Conservation (phyloP, 2,113 vertebrate genomes). For the Symphodus melops region DNA sequence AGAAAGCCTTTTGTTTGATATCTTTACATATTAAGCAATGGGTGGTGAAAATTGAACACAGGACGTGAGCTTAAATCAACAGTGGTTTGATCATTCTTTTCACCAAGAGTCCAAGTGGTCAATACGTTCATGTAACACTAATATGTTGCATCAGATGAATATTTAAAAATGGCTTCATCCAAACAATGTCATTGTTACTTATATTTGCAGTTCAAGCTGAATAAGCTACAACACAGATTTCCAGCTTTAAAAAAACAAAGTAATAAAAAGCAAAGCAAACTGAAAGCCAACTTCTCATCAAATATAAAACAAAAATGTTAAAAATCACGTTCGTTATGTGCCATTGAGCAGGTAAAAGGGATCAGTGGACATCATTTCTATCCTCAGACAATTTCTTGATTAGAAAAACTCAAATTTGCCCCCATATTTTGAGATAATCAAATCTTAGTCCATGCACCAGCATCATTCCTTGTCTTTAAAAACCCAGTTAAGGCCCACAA, state of each 20-base stretch:
- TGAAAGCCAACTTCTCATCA: slow-evolving; percentile 29
- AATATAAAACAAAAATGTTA: slow-evolving; percentile 54
- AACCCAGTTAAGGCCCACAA: slow-evolving; percentile 50
- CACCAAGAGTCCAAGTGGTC: slow-evolving; percentile 40
- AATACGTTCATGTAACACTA: slow-evolving; percentile 12
- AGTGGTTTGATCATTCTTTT: slow-evolving; percentile 49
- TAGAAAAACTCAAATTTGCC: slow-evolving; percentile 33
- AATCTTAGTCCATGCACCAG: slow-evolving; percentile 37
- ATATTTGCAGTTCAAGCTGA: slow-evolving; percentile 60
- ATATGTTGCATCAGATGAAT: slow-evolving; percentile 39
- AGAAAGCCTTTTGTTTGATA: slow-evolving; percentile 1
- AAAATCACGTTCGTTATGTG: slow-evolving; percentile 75
- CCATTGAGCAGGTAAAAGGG: slow-evolving; percentile 48
- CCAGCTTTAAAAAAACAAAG: slow-evolving; percentile 50
- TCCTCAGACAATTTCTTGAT: slow-evolving; percentile 31
- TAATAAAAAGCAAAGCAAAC: slow-evolving; percentile 30
- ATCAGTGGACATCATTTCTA: slow-evolving; percentile 38
- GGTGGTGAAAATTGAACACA: slow-evolving; percentile 9
- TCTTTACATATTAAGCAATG: slow-evolving; percentile 14
- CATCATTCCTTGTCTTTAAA: slow-evolving; percentile 31
- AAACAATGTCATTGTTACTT: slow-evolving; percentile 43
- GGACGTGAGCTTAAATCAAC: slow-evolving; percentile 39
- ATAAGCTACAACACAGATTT: slow-evolving; percentile 55
- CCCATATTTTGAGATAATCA: slow-evolving; percentile 40
- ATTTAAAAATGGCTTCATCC: slow-evolving; percentile 56